Evolutionary conservation across 2,113 vertebrate species (phyloP).

Genomic region (Pygoscelis antarcticus): DNA sequence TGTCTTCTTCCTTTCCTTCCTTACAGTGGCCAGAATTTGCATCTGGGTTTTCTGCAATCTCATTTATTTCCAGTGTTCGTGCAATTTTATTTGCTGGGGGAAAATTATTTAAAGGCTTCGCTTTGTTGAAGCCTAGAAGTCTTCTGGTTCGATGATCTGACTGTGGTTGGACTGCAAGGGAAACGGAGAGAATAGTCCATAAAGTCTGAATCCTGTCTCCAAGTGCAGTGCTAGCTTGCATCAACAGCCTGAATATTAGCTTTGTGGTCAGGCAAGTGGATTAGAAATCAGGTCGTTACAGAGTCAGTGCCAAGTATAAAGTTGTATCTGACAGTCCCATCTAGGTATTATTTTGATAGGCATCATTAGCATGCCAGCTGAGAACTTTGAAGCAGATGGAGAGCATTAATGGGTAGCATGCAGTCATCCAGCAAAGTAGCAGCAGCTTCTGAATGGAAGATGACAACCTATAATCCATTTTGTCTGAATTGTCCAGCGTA

Average conservation of each 20-base stretch:
- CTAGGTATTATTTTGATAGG: neutral
- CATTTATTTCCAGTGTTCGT: neutral
- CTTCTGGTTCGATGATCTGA: neutral
- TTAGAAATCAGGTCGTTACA: neutral
- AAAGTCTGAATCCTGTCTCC: neutral
- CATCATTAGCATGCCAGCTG: conserved; percentile 3
- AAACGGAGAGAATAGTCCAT: neutral
- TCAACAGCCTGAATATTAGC: neutral
- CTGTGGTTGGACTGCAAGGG: neutral
- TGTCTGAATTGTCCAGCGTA: neutral
- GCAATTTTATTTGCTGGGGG: neutral
- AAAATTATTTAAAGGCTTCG: neutral
- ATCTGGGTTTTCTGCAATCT: neutral
- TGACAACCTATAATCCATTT: neutral
- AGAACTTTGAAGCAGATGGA: neutral
- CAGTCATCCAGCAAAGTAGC: neutral
- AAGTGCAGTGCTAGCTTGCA: neutral
- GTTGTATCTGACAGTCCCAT: neutral
- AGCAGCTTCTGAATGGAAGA: conserved; percentile 1
- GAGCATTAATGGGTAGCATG: neutral
- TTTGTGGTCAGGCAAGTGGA: neutral
- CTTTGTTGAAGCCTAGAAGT: neutral
- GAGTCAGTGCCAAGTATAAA: neutral
- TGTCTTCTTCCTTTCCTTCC: neutral
- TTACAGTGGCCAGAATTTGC: neutral